These are phyloP conservation scores for Paralichthys olivaceus DNA, from an alignment of 2,113 vertebrate species.

Conservation along the genomic window DNA sequence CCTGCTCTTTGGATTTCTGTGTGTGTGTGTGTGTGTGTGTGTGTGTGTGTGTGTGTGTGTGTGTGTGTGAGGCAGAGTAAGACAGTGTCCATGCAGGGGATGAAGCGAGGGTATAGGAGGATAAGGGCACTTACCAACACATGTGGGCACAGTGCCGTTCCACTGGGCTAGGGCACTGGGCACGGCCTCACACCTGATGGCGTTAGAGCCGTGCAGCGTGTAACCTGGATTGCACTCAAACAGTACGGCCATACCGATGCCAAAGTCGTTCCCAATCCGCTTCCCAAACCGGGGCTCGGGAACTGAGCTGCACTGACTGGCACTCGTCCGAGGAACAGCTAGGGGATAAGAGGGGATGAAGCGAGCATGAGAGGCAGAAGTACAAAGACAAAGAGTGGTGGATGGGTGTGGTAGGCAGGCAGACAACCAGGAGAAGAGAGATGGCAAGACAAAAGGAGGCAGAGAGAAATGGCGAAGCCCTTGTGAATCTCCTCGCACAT, in stretches of 20 bases:
- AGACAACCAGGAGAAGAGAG: conserved; percentile 40
- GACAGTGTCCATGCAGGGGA: neutral
- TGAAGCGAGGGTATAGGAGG: neutral
- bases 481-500: conserved; percentile 48
- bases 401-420: conserved; percentile 32
- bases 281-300: conserved; percentile 97
- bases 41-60: conserved; percentile 8
- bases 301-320: conserved; percentile 95
- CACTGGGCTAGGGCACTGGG: conserved; percentile 95
- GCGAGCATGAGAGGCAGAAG: conserved; percentile 21
- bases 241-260: conserved; percentile 90
- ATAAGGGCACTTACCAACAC: conserved; percentile 87
- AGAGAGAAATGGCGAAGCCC: conserved; percentile 56
- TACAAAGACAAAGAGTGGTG: conserved; percentile 37
- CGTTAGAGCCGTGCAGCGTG: conserved; percentile 89
- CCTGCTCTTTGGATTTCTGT: conserved; percentile 30
- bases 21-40: neutral
- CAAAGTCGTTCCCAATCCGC: conserved; percentile 96
- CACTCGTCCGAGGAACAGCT: conserved; percentile 98
- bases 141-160: conserved; percentile 97
- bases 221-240: conserved; percentile 98
- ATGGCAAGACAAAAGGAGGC: conserved; percentile 48
- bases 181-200: conserved; percentile 95
- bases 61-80: neutral
- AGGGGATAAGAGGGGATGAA: conserved; percentile 47